phyloP scores from a whole-genome alignment of 2,888 invertebrate species.

The Adela reaumurella region DNA sequence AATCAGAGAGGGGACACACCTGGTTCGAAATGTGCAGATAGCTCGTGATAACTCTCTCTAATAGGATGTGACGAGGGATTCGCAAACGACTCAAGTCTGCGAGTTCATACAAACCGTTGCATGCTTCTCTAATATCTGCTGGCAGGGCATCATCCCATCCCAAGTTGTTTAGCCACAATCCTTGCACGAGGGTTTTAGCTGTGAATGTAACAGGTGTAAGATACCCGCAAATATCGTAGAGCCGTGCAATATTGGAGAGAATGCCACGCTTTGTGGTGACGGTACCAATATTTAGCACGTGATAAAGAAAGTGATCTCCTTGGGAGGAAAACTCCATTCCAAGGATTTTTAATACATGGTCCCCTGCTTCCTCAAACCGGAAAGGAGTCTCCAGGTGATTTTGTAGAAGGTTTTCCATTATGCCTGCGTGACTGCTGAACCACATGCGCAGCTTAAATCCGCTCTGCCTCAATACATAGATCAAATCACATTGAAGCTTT shows the following conservation, averaged over 20 bases:
- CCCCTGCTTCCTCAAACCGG: slow-evolving; percentile 3
- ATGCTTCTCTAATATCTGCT: not conserved
- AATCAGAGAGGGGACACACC: no score
- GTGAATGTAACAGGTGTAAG: slow-evolving; percentile 8
- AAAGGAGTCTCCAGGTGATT: slow-evolving; percentile 7
- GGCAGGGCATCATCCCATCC: not conserved
- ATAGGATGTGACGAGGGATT: not conserved
- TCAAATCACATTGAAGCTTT: slow-evolving; percentile 9
- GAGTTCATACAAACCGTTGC: not conserved
- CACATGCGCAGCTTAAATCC: slow-evolving; percentile 15
- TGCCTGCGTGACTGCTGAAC: slow-evolving; percentile 5
- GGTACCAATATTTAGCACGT: slow-evolving; percentile 6
- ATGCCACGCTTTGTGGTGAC: slow-evolving; percentile 5
- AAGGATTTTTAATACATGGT: slow-evolving; percentile 9
- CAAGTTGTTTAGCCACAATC: not conserved
- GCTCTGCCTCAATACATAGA: slow-evolving; percentile 10
- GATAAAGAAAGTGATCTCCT: slow-evolving; percentile 5
- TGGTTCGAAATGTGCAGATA: no score
- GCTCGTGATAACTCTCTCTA: not conserved
- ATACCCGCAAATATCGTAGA: slow-evolving; percentile 11
- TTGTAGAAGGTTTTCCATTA: slow-evolving; percentile 1
- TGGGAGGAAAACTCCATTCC: slow-evolving; percentile 10
- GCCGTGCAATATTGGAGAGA: slow-evolving; percentile 8
- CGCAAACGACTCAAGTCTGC: not conserved
- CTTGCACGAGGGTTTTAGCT: not conserved